Evolutionary conservation across 64 coral and sea anemone genomes (phyloP), one percentile per base, ranked within the genome.

Genomic region (Stichodactyla mertensii): DNA sequence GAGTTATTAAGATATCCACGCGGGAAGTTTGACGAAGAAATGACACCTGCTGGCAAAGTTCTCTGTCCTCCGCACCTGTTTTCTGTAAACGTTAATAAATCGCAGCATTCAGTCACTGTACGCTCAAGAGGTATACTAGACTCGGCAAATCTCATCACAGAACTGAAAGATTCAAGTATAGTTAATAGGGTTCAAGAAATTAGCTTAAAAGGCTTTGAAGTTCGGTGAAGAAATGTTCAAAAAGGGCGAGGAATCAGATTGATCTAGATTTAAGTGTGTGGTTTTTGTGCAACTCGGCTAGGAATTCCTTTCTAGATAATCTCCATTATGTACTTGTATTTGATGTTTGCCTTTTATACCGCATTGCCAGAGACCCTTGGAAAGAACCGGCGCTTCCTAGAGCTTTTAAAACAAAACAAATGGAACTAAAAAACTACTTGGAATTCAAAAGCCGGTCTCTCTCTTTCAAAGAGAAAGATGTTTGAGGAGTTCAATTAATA

Each of bases 41-140:
- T 93, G 13, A 97, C 88, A 24, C 94, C 94, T 19, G 93, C 93
- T 11, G 71, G 79, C 64, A 88, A 83, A 19, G 77, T 54, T 16
- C 94, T 87, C 27, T 54, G 31, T 20, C 94, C 94, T 3, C 94
- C 94, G 53, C 94, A 97, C 15, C 86, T 93, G 55, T 90, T 28
- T n/a, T 67, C 94, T 97, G 18, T 66, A 10, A 5, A 74, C n/a
- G 10, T 27, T 31, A 10, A 74, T 27, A 19, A 74, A 31, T 36
- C 16, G 12, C 69, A 74, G n/a, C n/a, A 74, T 74, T 74, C 26
- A 31, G 24, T 74, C 24, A 27, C 22, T 70, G 19, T 22, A 24
- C 66, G 4, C 13, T 15, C 56, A 58, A 58, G 56, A 58, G 1
- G 14, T 58, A 11, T 58, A 45, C 36, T 45, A 45, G 36, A 45